Evolutionary conservation across 2,113 vertebrate genomes (phyloP).

Genomic region (Elaphurus davidianus): DNA sequence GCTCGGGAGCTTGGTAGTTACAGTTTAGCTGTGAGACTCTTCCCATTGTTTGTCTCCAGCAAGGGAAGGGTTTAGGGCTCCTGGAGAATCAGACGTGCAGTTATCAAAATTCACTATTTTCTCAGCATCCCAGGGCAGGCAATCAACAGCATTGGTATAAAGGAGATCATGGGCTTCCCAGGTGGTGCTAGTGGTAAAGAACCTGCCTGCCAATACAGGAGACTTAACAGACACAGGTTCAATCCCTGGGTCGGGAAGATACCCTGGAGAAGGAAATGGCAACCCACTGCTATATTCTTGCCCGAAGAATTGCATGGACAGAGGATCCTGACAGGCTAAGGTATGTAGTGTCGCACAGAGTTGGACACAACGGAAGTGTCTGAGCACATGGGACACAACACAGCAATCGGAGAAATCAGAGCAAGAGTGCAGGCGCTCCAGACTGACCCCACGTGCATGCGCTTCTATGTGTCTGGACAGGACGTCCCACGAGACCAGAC

Average conservation of each 20-base stretch:
- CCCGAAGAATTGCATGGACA: background rate
- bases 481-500: background rate
- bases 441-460: rapidly evolving
- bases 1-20: rapidly evolving
- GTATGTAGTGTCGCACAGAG: background rate
- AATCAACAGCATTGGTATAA: rapidly evolving
- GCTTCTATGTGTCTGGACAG: background rate
- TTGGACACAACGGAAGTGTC: background rate
- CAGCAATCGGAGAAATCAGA: background rate
- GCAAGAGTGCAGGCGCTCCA: rapidly evolving
- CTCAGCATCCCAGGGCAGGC: background rate
- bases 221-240: background rate
- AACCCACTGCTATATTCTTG: background rate
- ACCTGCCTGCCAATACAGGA: background rate
- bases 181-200: background rate
- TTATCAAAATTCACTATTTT: rapidly evolving
- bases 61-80: background rate
- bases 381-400: background rate
- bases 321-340: background rate
- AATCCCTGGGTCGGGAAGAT: background rate
- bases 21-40: rapidly evolving
- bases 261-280: background rate
- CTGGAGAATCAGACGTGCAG: too few species aligned
- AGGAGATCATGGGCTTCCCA: background rate
- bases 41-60: background rate